Evolutionary conservation across 2,888 invertebrate genomes (phyloP), one percentile per base, ranked within the genome.

Genomic region (Parascotia fuliginaria): DNA sequence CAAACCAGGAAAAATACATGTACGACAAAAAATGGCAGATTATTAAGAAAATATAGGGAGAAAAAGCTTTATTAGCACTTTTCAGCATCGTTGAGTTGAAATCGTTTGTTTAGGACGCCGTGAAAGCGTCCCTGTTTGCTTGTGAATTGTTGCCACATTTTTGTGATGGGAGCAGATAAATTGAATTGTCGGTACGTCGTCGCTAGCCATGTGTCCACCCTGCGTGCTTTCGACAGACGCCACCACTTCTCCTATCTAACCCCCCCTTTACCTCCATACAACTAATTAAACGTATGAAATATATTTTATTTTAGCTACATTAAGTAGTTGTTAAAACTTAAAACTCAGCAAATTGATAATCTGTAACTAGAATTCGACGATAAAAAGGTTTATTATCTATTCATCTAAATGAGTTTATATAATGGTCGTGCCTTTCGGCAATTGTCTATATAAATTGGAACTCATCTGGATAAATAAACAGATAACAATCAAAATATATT

Each of bases 161-260:
- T 64, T 70, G 60, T 65, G 67, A 67, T 62, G 57, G 53, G 56
- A 41, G 38, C 42, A 45, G 55, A 58, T 47, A 74, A 77, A 77
- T 75, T 74, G 64, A 75, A 79, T 75, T 71, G 70, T 60, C 58
- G 60, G 49, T 14, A 24, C 13, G 15, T 32, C 22, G 22, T n/a
- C 14, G 40, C 34, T 9, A 22, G 41, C 39, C 31, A 27, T 53
- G 46, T 65, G 45, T 43, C 38, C 14, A 19, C 19, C 31, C 19
- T 27, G 13, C 36, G 29, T 42, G 33, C 42, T 49, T 56, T 50
- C 40, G 43, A 42, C 34, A 39, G 37, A 40, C 9, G 33, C 32
- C 36, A 12, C 29, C 27, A 43, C 24, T 40, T 45, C 44, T 48
- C 45, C 43, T 51, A 42, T 33, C 31, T 40, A 36, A 16, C n/a